phyloP scores from a whole-genome alignment of 2,888 invertebrate genomes.

The Heliconius charithonia region DNA sequence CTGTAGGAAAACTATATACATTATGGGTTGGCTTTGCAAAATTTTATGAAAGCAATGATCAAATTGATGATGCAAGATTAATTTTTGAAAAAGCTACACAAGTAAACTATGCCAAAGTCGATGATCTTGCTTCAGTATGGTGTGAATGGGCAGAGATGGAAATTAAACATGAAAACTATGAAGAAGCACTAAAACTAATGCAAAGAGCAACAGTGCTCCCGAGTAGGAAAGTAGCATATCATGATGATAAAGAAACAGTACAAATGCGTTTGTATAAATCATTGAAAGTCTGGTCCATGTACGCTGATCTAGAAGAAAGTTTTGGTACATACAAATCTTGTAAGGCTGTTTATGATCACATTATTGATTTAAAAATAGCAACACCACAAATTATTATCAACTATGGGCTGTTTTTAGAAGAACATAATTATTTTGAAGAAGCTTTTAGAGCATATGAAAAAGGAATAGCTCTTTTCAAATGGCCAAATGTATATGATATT shows the following conservation, averaged over 20 bases:
- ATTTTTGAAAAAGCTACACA: constrained; percentile 97
- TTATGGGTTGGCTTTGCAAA: constrained; percentile 99
- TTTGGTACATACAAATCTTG: constrained; percentile 98
- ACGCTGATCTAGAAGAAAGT: constrained; percentile 99
- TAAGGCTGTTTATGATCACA: constrained; percentile 98
- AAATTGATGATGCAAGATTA: constrained; percentile 95
- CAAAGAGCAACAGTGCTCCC: constrained; percentile 96
- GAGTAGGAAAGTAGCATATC: constrained; percentile 94
- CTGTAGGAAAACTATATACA: constrained; percentile 96
- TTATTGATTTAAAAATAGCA: constrained; percentile 98
- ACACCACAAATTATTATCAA: constrained; percentile 99
- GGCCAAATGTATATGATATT: constrained; percentile 99
- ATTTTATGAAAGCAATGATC: constrained; percentile 97
- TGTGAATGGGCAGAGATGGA: constrained; percentile 99
- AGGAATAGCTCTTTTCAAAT: constrained; percentile 98
- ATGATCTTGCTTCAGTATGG: constrained; percentile 98
- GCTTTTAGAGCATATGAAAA: constrained; percentile 99
- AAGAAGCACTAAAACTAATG: constrained; percentile 95
- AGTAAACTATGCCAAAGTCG: constrained; percentile 96
- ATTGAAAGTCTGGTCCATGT: constrained; percentile 99
- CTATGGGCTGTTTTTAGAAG: constrained; percentile 98
- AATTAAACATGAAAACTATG: constrained; percentile 95
- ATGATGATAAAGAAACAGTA: constrained; percentile 96
- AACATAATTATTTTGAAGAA: constrained; percentile 99
- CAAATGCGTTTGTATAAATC: constrained; percentile 98